Evolutionary conservation across 2,888 invertebrate species (phyloP), one percentile per base, ranked within the genome.

Genomic region (Pterobdella sp.): DNA sequence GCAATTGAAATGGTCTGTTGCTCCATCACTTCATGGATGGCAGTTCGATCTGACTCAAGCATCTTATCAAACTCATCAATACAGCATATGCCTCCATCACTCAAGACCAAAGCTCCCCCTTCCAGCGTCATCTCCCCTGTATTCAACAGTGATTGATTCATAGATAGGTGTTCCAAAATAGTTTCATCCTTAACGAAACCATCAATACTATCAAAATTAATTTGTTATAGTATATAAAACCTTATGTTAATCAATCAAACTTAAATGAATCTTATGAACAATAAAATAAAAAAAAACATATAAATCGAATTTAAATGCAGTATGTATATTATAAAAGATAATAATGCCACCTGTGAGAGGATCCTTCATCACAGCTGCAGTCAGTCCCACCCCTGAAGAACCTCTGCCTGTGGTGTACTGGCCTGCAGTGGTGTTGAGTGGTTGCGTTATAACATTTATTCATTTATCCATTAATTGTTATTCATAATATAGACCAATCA

Each of bases 11-110:
- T 96, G 22, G 98, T 99, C 86, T 99, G 98, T 81, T 99, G 98
- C 85, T 98, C 98, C 84, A 84, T 84, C 1, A 84, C 84, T 74
- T 84, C 84, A 75, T 84, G 84, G 35, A 84, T 84, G 36, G 84
- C 82, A 1, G 83, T 84, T 65, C 84, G 77, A 85, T 98, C 97
- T 63, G 86, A 84, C 77, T 98, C 97, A 68, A 94, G 92, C 97
- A 98, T 83, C 0, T 98, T 99, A 86, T 99, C 98, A 84, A 99
- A 99, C 86, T 99, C 98, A 84, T 99, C 98, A 83, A 99, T 98
- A 84, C 97, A 98, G 84, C 98, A 98, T 74, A 95, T 91, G 35
- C 96, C 96, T 63, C 93, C 91, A 85, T 97, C 96, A 0, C 96
- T 95, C 77, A 97, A 85, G 52, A 97, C 97, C 42, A 99, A 85